These are phyloP conservation scores for Rhinichthys klamathensis DNA, from an alignment of 2,113 vertebrate species.

Conservation along the genomic window DNA sequence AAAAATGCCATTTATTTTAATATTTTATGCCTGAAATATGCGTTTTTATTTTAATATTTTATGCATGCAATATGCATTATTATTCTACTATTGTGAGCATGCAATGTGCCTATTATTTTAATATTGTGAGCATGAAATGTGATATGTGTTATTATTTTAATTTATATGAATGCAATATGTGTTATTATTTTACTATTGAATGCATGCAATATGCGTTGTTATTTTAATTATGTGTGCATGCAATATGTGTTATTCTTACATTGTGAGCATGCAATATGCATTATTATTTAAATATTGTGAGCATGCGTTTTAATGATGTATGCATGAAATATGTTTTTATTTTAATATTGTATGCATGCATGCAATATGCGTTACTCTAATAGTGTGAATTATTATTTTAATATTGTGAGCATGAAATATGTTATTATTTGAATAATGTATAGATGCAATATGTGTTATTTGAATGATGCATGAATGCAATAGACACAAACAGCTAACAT, in stretches of 20 bases:
- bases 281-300: neutral
- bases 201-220: neutral
- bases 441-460: neutral
- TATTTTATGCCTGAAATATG: neutral
- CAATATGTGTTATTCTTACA: neutral
- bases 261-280: neutral
- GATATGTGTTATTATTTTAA: too few species aligned
- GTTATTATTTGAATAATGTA: neutral
- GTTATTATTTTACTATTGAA: neutral
- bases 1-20: neutral
- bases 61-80: neutral
- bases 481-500: constrained; percentile 35
- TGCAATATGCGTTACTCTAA: neutral
- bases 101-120: neutral
- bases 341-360: neutral
- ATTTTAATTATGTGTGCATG: neutral
- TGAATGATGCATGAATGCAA: neutral
- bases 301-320: neutral
- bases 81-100: neutral
- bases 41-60: neutral
- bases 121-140: neutral
- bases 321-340: neutral
- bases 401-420: neutral
- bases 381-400: neutral
- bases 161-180: neutral